These are phyloP conservation scores for Meteorus colon DNA, from an alignment of 2,888 invertebrate species.

Conservation along the genomic window DNA sequence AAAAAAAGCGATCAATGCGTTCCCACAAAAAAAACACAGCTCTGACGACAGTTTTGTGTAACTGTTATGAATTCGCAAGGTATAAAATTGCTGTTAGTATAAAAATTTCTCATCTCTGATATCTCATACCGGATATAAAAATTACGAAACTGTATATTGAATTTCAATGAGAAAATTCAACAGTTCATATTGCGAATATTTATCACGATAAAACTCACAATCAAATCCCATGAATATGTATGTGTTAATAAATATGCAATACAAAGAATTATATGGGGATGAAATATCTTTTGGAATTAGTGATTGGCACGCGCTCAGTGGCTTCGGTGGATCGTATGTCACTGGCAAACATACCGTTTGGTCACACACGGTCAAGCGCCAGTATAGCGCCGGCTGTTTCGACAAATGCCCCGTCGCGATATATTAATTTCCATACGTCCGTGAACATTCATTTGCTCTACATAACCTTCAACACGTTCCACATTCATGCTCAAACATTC, in stretches of 20 bases:
- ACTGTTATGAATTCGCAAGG: too few relatives aligned
- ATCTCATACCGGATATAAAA: too few relatives aligned
- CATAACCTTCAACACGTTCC: neutral
- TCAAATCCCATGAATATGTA: constrained; percentile 17
- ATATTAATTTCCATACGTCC: constrained; percentile 45
- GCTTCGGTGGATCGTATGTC: constrained; percentile 37
- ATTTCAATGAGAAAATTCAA: too few relatives aligned
- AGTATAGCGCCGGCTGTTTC: constrained; percentile 39
- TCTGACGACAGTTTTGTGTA: too few relatives aligned
- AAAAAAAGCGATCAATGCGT: too few relatives aligned
- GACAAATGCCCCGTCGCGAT: constrained; percentile 45
- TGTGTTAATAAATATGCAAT: neutral
- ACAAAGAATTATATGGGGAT: constrained; percentile 38
- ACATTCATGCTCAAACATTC: too few relatives aligned
- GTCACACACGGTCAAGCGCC: constrained; percentile 15
- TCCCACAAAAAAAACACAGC: too few relatives aligned
- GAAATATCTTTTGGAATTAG: constrained; percentile 21
- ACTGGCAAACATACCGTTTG: constrained; percentile 32
- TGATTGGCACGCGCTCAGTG: constrained; percentile 20
- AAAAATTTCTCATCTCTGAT: too few relatives aligned
- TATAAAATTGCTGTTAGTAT: too few relatives aligned
- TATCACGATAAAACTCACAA: too few relatives aligned
- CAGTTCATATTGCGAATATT: too few relatives aligned
- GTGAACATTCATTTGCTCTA: constrained; percentile 8
- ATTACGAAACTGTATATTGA: too few relatives aligned